Conservation (phyloP, 2,797 vertebrate species). For the Neopelma chrysocephalum region DNA sequence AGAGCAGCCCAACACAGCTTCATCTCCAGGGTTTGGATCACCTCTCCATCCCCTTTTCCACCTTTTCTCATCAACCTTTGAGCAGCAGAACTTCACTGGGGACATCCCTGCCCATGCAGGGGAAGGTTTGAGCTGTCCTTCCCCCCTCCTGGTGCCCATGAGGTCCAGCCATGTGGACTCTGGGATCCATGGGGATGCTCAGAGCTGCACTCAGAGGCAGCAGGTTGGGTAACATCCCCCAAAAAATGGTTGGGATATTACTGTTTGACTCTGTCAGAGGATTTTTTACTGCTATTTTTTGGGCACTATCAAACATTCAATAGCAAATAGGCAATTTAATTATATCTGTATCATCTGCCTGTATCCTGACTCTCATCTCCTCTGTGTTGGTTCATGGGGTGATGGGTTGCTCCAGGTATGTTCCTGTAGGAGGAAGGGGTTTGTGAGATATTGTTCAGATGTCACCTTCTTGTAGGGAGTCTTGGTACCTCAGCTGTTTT, state of each 20-base stretch:
- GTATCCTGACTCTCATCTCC: background rate
- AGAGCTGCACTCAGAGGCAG: background rate
- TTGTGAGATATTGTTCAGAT: background rate
- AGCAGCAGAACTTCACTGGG: background rate
- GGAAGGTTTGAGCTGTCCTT: background rate
- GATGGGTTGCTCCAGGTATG: background rate
- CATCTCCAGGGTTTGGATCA: background rate
- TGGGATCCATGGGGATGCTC: background rate
- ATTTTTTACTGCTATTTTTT: background rate
- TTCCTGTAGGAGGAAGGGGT: background rate
- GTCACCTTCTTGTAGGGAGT: background rate
- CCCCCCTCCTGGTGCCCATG: background rate
- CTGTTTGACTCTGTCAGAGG: background rate
- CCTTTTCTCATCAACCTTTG: background rate
- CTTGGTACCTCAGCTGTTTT: background rate
- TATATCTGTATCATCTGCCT: background rate
- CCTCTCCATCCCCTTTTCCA: background rate
- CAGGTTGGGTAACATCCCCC: background rate
- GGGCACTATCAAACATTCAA: background rate
- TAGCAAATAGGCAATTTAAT: background rate
- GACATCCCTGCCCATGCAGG: background rate
- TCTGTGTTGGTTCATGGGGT: background rate
- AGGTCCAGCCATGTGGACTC: fast-evolving
- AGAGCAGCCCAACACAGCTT: background rate
- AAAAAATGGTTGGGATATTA: background rate